These are phyloP conservation scores for Athalia cordata DNA, from an alignment of 2,888 invertebrate genomes.

Conservation along the genomic window DNA sequence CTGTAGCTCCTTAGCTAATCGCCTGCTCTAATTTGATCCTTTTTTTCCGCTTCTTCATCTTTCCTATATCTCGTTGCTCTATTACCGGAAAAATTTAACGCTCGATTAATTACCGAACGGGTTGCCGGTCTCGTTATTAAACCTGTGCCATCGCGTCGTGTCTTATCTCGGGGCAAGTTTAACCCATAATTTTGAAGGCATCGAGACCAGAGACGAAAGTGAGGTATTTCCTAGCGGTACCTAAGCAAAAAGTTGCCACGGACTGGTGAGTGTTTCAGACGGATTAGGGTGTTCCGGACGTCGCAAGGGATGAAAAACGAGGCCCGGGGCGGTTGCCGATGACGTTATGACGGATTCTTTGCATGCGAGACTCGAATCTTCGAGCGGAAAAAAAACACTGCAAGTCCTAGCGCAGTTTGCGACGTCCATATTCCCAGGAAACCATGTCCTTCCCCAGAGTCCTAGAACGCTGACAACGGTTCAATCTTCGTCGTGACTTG, in stretches of 20 bases:
- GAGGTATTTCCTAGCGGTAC: slow-evolving; percentile 12
- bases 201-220: neutral
- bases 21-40: neutral
- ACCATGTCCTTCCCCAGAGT: slow-evolving; percentile 33
- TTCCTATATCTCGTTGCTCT: neutral
- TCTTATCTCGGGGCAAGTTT: neutral
- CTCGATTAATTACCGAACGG: no score
- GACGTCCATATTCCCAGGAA: neutral
- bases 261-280: slow-evolving; percentile 40
- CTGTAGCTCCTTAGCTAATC: neutral
- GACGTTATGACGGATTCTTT: slow-evolving; percentile 42
- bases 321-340: slow-evolving; percentile 16
- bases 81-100: no score
- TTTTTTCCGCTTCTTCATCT: neutral
- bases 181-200: neutral
- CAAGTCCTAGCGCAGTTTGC: slow-evolving; percentile 17
- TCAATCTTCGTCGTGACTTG: slow-evolving; percentile 43
- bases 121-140: no score
- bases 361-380: slow-evolving; percentile 34
- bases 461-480: slow-evolving; percentile 35
- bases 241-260: slow-evolving; percentile 21
- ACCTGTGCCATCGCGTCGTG: no score
- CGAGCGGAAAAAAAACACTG: slow-evolving; percentile 25
- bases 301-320: slow-evolving; percentile 36
- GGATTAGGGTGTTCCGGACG: slow-evolving; percentile 37